phyloP scores from a whole-genome alignment of 2,888 invertebrate genomes.

The Drosophila rellima region DNA sequence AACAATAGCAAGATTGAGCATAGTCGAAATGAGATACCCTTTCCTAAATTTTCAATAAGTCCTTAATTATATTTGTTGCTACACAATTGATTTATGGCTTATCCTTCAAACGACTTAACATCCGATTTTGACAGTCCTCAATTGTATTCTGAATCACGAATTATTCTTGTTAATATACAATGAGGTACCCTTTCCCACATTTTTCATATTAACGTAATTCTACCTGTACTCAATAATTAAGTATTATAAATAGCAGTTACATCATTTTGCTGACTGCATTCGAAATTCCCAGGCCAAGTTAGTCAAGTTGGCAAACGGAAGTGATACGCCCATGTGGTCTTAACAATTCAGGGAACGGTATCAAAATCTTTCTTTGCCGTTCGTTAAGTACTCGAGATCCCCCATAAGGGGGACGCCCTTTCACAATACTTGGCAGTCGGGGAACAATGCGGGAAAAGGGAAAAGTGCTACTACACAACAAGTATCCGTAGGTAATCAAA shows the following conservation, averaged over 20 bases:
- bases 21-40: conserved; percentile 14
- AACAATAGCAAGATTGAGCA: background rate
- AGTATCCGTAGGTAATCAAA: conserved; percentile 18
- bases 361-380: conserved; percentile 52
- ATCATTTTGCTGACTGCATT: conserved; percentile 2
- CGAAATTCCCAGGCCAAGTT: conserved; percentile 6
- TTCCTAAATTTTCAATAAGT: background rate
- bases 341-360: conserved; percentile 29
- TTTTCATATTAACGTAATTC: conserved; percentile 7
- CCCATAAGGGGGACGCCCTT: conserved; percentile 19
- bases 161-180: too few relatives aligned
- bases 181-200: too few relatives aligned
- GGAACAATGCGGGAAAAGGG: background rate
- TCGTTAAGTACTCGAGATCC: conserved; percentile 37
- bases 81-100: too few relatives aligned
- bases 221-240: background rate
- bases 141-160: too few relatives aligned
- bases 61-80: too few relatives aligned
- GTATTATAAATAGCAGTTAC: conserved; percentile 3
- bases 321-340: conserved; percentile 39
- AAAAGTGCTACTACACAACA: conserved; percentile 15
- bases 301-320: conserved; percentile 56
- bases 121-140: too few relatives aligned
- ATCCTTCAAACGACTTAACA: too few relatives aligned
- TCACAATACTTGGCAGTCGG: background rate